Evolutionary conservation across 2,888 invertebrate species (phyloP).

Genomic region (Ommatoiulus sabulosus): DNA sequence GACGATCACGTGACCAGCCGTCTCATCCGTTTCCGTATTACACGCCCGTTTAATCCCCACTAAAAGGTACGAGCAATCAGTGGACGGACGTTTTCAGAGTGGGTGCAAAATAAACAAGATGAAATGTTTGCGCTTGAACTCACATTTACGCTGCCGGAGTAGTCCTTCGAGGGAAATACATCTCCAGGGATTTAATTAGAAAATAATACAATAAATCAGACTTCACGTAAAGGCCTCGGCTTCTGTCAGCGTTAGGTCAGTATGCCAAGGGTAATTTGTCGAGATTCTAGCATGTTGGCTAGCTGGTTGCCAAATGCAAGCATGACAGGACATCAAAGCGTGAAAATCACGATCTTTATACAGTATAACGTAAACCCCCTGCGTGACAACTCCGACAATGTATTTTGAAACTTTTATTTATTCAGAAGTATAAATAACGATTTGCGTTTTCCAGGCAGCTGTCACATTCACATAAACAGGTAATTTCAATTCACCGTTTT

Average conservation of each 20-base stretch:
- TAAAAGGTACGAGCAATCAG: not conserved
- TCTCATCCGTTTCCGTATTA: not conserved
- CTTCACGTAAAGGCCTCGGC: not conserved
- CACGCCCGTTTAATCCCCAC: not conserved
- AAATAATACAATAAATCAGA: slow-evolving; percentile 26
- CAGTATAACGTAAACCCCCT: not conserved
- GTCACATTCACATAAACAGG: no score
- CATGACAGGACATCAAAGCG: not conserved
- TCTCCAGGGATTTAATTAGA: slow-evolving; percentile 19
- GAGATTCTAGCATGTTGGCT: not conserved
- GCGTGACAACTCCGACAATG: not conserved
- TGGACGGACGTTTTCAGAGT: not conserved
- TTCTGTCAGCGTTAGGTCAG: slow-evolving; percentile 6
- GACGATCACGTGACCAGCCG: not conserved
- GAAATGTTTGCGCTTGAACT: slow-evolving; percentile 4
- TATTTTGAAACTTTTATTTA: not conserved
- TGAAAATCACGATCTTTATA: not conserved
- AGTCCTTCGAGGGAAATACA: not conserved
- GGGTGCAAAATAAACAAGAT: not conserved
- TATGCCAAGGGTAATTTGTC: slow-evolving; percentile 27
- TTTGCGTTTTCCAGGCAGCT: no score
- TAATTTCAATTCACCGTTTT: no score
- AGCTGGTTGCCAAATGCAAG: not conserved
- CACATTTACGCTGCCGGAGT: not conserved
- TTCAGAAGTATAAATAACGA: not conserved